Evolutionary conservation across 2,113 vertebrate genomes (phyloP).

Genomic region (Chaenocephalus aceratus): DNA sequence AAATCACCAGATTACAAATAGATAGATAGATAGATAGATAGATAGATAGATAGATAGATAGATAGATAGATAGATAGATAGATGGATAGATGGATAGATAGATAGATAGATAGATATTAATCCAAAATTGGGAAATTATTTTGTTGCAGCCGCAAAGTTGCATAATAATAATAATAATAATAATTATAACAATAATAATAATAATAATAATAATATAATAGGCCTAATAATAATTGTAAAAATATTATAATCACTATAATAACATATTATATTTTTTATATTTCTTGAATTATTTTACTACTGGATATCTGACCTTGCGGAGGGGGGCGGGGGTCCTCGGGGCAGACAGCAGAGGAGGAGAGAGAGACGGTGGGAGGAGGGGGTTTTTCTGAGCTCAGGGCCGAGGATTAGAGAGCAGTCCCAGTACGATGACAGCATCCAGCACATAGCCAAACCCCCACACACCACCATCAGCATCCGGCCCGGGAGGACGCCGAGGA

Average conservation of each 20-base stretch:
- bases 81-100: no score
- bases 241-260: background rate
- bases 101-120: no score
- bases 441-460: slow-evolving; percentile 65
- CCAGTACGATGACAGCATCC: slow-evolving; percentile 83
- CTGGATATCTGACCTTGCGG: slow-evolving; percentile 61
- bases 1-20: no score
- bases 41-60: no score
- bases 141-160: no score
- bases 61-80: no score
- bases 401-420: slow-evolving; percentile 80
- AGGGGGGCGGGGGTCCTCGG: slow-evolving; percentile 50
- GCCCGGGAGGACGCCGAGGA: slow-evolving; percentile 58
- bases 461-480: slow-evolving; percentile 64
- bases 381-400: slow-evolving; percentile 76
- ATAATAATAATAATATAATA: background rate
- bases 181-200: background rate
- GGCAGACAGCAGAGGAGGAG: slow-evolving; percentile 61
- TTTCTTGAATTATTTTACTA: slow-evolving; percentile 7
- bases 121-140: no score
- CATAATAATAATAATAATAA: background rate
- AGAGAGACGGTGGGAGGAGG: slow-evolving; percentile 44
- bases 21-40: no score
- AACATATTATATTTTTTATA: background rate
- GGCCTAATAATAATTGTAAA: background rate